Evolutionary conservation across 2,797 vertebrate species (phyloP), one percentile per base, ranked within the genome.

Genomic region (Columba guinea): DNA sequence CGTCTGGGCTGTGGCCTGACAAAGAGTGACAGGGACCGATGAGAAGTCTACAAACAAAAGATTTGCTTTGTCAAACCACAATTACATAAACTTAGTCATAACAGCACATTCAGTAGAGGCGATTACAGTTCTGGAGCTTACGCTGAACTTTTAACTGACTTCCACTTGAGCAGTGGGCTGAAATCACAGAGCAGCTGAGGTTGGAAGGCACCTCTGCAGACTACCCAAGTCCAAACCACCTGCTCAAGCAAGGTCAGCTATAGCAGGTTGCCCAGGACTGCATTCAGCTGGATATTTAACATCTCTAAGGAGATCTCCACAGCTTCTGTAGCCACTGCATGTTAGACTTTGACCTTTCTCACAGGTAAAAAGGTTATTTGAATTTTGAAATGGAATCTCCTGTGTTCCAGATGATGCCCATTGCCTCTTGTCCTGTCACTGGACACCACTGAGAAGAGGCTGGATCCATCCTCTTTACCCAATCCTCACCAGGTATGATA

Each of bases 1-100:
- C 19, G 22, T 75, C 48, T 48, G 30, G n/a, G 65, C 60, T 78
- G 27, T 59, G 30, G 35, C 62, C 30, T 56, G 65, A 56, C n/a
- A 59, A 63, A 62, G 48, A 27, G 11, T 0, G 1, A 30, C 1
- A 64, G 49, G 35, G 55, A 71, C 35, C 4, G 8, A 52, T 0
- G 78, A 37, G 5, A 12, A 78, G 8, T 12, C 22, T 59, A 24
- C 19, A 94, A 75, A 71, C 3, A 51, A 37, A 77, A 67, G 13
- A 35, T 71, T 59, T 48, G 28, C 9, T 34, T 74, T 62, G 41
- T 68, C 52, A 88, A 69, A 46, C 32, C 62, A 71, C 35, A 30
- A 2, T 51, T 28, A 63, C 56, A 28, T 3, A 2, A 70, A 15
- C 32, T 81, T 49, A 46, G 22, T 67, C 17, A 32, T 14, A 71